These are phyloP conservation scores for Drosophila cyrtoloma DNA, from an alignment of 2,888 invertebrate species.

Conservation along the genomic window DNA sequence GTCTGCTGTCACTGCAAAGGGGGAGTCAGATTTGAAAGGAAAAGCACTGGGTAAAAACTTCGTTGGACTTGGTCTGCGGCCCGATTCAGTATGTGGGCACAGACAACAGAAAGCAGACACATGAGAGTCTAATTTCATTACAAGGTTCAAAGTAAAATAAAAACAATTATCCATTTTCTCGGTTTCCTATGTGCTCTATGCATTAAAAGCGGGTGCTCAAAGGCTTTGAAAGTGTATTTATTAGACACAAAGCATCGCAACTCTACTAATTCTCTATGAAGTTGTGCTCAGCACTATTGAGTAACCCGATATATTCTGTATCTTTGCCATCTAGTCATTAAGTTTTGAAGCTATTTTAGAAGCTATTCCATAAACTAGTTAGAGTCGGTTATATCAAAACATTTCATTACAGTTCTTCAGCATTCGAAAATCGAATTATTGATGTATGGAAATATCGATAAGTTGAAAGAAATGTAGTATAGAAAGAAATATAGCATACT, in stretches of 20 bases:
- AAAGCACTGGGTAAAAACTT: conserved; percentile 44
- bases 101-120: conserved; percentile 3
- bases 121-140: neutral
- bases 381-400: neutral
- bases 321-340: neutral
- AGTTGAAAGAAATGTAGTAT: neutral
- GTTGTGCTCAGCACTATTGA: neutral
- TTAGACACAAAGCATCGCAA: neutral
- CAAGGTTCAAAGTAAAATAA: neutral
- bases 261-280: neutral
- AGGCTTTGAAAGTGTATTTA: neutral
- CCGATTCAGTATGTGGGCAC: conserved; percentile 27
- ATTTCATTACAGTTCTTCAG: neutral
- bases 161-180: neutral
- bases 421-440: neutral
- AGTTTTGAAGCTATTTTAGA: neutral
- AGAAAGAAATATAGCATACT: neutral
- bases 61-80: conserved; percentile 35
- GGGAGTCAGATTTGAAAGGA: conserved; percentile 36
- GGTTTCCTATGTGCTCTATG: neutral
- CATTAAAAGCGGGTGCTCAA: neutral
- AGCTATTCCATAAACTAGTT: neutral
- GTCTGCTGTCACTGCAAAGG: conserved; percentile 30
- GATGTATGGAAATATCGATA: neutral
- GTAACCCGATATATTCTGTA: neutral